Evolutionary conservation across 2,888 invertebrate species (phyloP).

Genomic region (Leptopterna dolabrata): DNA sequence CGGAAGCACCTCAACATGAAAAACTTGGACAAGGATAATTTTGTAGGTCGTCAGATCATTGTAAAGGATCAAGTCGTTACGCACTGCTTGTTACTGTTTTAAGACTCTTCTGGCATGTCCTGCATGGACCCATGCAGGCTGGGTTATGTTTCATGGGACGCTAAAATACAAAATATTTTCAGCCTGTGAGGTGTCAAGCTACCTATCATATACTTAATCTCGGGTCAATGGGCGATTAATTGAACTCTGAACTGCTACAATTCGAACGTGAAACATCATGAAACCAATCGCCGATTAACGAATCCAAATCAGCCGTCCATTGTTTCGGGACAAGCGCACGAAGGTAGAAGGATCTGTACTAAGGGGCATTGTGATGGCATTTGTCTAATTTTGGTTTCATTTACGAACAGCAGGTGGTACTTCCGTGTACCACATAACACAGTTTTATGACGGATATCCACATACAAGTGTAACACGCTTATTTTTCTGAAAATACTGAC

Average conservation of each 20-base stretch:
- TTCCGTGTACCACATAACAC: neutral
- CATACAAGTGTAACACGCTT: neutral
- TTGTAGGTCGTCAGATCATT: too few relatives aligned
- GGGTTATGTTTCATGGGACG: too few relatives aligned
- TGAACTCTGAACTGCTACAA: neutral
- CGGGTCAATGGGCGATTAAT: neutral
- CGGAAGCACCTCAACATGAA: too few relatives aligned
- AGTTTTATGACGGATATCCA: constrained; percentile 12
- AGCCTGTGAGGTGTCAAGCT: too few relatives aligned
- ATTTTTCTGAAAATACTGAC: neutral
- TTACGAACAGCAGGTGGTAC: neutral
- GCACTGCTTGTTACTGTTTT: too few relatives aligned
- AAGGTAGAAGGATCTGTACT: neutral
- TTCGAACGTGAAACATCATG: neutral
- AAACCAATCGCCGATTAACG: neutral
- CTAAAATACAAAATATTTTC: too few relatives aligned
- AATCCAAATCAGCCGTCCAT: neutral
- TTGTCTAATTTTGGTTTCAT: neutral
- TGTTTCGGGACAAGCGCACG: neutral
- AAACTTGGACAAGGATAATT: too few relatives aligned
- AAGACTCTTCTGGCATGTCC: too few relatives aligned
- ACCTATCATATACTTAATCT: neutral
- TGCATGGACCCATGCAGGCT: too few relatives aligned
- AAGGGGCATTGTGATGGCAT: neutral
- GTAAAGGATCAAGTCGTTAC: too few relatives aligned